Evolutionary conservation across 2,113 vertebrate genomes (phyloP).

Genomic region (Acinonyx jubatus): DNA sequence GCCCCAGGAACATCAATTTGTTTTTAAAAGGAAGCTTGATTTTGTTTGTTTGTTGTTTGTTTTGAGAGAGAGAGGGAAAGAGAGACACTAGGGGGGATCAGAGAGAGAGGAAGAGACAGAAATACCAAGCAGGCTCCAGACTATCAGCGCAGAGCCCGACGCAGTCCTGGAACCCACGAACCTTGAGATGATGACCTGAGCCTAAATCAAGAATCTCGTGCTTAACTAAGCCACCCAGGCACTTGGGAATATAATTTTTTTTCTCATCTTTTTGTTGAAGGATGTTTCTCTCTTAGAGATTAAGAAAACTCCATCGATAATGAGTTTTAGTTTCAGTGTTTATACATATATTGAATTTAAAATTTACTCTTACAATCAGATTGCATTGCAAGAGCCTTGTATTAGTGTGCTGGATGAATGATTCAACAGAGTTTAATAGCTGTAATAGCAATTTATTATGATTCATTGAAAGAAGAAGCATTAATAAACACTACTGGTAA

Average conservation of each 20-base stretch:
- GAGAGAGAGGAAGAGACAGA: too few relatives aligned
- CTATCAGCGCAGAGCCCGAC: too few relatives aligned
- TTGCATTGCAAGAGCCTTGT: slow-evolving; percentile 77
- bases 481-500: slow-evolving; percentile 72
- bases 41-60: too few relatives aligned
- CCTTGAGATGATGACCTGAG: too few relatives aligned
- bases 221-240: too few relatives aligned
- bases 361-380: slow-evolving; percentile 82
- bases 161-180: too few relatives aligned
- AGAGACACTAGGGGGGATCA: too few relatives aligned
- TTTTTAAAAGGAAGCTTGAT: too few relatives aligned
- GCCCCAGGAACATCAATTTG: too few relatives aligned
- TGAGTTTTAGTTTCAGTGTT: slow-evolving; percentile 80
- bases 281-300: slow-evolving; percentile 60
- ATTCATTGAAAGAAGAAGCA: slow-evolving; percentile 77
- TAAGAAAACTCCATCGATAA: slow-evolving; percentile 73
- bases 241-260: background rate
- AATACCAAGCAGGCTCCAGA: too few relatives aligned
- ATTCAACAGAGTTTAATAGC: slow-evolving; percentile 83
- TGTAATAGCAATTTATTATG: slow-evolving; percentile 82
- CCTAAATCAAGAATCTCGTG: too few relatives aligned
- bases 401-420: slow-evolving; percentile 80
- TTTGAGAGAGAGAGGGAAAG: too few relatives aligned
- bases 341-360: slow-evolving; percentile 77
- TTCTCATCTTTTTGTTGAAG: background rate